Evolutionary conservation across 1,140 invertebrate genomes (phyloP).

Genomic region (Glossosoma conforme): DNA sequence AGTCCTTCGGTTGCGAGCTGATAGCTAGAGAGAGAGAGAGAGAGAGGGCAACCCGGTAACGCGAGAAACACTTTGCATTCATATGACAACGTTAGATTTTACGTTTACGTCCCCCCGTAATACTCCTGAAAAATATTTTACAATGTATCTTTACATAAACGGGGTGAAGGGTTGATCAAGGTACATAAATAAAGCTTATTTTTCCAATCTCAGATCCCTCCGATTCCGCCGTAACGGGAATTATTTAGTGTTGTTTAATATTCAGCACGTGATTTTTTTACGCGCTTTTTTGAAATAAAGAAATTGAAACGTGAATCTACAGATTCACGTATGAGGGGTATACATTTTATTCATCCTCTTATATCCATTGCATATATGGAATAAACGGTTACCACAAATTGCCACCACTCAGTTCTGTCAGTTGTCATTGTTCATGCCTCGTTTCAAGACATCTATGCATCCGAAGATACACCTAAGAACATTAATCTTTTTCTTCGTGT

Average conservation of each 20-base stretch:
- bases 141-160: not conserved
- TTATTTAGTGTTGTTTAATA: not conserved
- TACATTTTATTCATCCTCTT: too few species aligned
- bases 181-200: not conserved
- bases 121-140: constrained; percentile 10
- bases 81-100: constrained; percentile 16
- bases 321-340: not conserved
- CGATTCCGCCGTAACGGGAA: too few species aligned
- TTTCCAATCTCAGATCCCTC: too few species aligned
- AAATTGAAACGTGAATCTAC: constrained; percentile 2
- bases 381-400: too few species aligned
- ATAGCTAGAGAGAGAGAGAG: too few species aligned
- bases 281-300: constrained; percentile 8
- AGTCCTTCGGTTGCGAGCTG: too few species aligned
- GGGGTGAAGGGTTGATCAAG: not conserved
- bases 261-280: not conserved
- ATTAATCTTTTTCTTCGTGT: too few species aligned
- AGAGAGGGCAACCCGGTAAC: too few species aligned
- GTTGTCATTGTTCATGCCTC: too few species aligned
- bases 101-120: constrained; percentile 15
- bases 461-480: too few species aligned
- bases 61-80: constrained; percentile 14
- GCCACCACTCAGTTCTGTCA: too few species aligned
- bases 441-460: too few species aligned
- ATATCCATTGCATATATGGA: not conserved